Conservation (phyloP, 1,140 invertebrate genomes). For the Cyclargus thomasi region DNA sequence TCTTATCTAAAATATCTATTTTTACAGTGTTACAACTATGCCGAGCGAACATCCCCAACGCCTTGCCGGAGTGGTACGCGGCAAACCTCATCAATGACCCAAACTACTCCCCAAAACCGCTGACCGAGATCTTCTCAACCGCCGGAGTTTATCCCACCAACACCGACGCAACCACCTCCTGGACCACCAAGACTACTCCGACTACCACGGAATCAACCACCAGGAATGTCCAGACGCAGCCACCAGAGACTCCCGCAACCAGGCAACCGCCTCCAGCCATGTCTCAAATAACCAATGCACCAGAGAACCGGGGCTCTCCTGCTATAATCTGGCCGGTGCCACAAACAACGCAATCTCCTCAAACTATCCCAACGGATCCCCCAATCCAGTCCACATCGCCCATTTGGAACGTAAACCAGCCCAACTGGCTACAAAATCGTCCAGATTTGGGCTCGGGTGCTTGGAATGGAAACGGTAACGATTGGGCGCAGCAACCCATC, state of each 20-base stretch:
- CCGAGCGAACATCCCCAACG: conserved; percentile 52
- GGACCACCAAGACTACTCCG: conserved; percentile 6
- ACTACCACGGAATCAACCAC: conserved; percentile 17
- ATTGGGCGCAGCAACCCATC: too few species aligned
- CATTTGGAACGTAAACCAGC: neutral
- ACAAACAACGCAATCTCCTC: neutral
- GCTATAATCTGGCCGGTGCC: neutral
- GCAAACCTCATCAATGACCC: conserved; percentile 60
- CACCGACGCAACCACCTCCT: conserved; percentile 33
- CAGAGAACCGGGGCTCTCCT: conserved; percentile 13
- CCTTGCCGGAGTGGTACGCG: conserved; percentile 54
- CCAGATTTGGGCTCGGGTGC: neutral
- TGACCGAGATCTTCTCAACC: conserved; percentile 61
- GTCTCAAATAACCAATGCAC: conserved; percentile 19
- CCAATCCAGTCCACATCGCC: neutral
- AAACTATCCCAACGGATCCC: neutral
- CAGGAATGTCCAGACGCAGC: conserved; percentile 6
- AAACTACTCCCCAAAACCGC: conserved; percentile 55
- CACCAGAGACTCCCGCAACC: neutral
- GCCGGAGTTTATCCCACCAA: conserved; percentile 41
- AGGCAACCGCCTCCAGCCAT: conserved; percentile 19
- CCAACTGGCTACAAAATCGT: neutral
- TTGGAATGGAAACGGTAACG: too few species aligned
- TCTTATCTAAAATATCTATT: conserved; percentile 16
- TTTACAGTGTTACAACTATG: conserved; percentile 66